Conservation (phyloP, 2,888 invertebrate genomes). For the Pristionchus mayeri region DNA sequence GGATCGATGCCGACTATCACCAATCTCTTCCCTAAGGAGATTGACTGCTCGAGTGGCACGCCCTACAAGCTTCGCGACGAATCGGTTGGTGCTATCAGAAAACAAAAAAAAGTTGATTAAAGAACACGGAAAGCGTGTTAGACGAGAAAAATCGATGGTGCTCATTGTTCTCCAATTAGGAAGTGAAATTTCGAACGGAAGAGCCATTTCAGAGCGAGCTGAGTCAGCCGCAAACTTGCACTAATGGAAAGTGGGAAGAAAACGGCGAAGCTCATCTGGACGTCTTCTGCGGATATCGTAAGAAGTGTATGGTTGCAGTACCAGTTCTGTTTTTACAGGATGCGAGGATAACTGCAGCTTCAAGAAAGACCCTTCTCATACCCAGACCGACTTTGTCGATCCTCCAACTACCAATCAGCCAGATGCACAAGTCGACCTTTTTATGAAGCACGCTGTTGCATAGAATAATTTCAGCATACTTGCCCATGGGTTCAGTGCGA, state of each 20-base stretch:
- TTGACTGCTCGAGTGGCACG: not conserved
- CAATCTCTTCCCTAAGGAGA: not conserved
- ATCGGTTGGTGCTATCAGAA: no score
- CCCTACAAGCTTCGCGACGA: not conserved
- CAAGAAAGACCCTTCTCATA: not conserved
- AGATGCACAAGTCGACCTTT: not conserved
- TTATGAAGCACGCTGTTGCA: not conserved
- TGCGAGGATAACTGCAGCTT: not conserved
- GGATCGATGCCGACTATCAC: not conserved
- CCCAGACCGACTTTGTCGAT: not conserved
- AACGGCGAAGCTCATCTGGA: not conserved
- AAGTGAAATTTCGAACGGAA: not conserved
- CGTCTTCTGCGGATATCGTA: constrained; percentile 34
- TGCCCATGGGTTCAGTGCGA: not conserved
- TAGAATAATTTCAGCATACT: not conserved
- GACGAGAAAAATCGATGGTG: no score
- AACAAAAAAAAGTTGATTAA: no score
- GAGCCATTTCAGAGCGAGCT: not conserved
- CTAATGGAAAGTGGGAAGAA: not conserved
- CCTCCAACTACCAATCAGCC: not conserved
- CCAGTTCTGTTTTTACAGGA: not conserved
- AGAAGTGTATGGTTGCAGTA: not conserved
- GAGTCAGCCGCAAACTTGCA: not conserved
- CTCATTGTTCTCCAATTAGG: not conserved
- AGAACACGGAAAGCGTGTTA: no score